Evolutionary conservation across 1,140 invertebrate species (phyloP).

Genomic region (Chironomus tepperi): DNA sequence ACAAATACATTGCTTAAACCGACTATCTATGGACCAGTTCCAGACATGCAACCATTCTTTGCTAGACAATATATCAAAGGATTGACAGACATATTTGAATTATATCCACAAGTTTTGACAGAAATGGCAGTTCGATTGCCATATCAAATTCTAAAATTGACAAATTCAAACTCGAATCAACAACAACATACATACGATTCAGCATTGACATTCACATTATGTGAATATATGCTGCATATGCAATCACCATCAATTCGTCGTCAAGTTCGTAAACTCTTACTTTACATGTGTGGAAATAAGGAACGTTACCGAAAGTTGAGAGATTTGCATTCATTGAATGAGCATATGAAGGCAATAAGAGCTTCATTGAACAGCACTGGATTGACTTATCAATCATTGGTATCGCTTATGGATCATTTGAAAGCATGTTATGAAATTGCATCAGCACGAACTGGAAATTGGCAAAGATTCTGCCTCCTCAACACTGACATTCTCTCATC

Average conservation of each 20-base stretch:
- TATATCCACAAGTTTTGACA: conserved; percentile 85
- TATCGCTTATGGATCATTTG: conserved; percentile 88
- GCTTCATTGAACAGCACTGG: conserved; percentile 43
- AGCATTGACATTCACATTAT: conserved; percentile 63
- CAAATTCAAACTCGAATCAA: background rate
- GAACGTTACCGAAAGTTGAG: conserved; percentile 89
- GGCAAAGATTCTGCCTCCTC: conserved; percentile 83
- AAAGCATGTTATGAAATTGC: conserved; percentile 92
- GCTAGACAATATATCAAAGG: conserved; percentile 85
- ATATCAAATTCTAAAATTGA: conserved; percentile 81
- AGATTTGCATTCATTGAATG: conserved; percentile 82
- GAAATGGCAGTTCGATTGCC: conserved; percentile 90
- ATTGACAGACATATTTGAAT: conserved; percentile 89
- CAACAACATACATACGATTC: conserved; percentile 38
- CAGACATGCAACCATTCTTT: conserved; percentile 95
- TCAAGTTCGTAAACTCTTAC: conserved; percentile 80
- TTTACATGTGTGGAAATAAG: conserved; percentile 91
- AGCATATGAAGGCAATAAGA: conserved; percentile 62
- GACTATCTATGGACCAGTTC: conserved; percentile 66
- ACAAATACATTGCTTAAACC: conserved; percentile 62
- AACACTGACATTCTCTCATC: conserved; percentile 69
- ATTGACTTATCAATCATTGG: conserved; percentile 80
- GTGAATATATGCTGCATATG: conserved; percentile 94
- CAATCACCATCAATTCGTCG: conserved; percentile 66
- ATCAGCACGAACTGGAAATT: conserved; percentile 81